Percentiles rank a stretch among this genome's conserved stretches.
Conservation (phyloP, 92 coral and sea anemone species). For the Phenganax subtilis region DNA sequence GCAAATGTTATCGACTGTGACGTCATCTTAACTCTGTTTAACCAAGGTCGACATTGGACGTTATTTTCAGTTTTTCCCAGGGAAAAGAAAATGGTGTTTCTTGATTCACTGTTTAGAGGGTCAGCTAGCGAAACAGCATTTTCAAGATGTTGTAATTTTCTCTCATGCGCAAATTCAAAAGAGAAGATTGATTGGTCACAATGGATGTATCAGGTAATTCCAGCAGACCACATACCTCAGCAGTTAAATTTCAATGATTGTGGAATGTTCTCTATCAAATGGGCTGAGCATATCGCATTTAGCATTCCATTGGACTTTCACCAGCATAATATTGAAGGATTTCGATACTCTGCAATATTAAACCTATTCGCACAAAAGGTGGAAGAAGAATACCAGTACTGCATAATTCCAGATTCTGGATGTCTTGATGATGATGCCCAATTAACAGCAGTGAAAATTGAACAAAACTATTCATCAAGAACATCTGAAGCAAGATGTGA, state of each 20-base stretch:
- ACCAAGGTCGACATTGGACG: constrained; percentile 52
- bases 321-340: constrained; percentile 43
- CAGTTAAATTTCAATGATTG: constrained; percentile 51
- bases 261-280: constrained; percentile 48
- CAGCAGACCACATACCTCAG: constrained; percentile 45
- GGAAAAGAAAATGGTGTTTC: constrained; percentile 53
- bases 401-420: neutral
- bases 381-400: constrained; percentile 4
- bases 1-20: constrained; percentile 33
- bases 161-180: constrained; percentile 21
- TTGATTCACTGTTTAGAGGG: constrained; percentile 49
- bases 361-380: constrained; percentile 11
- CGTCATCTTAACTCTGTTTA: constrained; percentile 43
- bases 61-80: constrained; percentile 34
- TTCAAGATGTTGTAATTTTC: constrained; percentile 32
- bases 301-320: constrained; percentile 48
- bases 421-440: neutral
- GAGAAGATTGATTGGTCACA: constrained; percentile 15
- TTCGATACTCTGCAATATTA: constrained; percentile 45
- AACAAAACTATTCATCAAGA: neutral
- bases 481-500: neutral
- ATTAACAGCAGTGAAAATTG: neutral
- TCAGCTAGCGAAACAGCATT: constrained; percentile 46
- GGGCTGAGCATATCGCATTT: constrained; percentile 57
- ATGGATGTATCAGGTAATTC: constrained; percentile 46